phyloP scores from a whole-genome alignment of 2,888 invertebrate species.

The Pherbina coryleti region DNA sequence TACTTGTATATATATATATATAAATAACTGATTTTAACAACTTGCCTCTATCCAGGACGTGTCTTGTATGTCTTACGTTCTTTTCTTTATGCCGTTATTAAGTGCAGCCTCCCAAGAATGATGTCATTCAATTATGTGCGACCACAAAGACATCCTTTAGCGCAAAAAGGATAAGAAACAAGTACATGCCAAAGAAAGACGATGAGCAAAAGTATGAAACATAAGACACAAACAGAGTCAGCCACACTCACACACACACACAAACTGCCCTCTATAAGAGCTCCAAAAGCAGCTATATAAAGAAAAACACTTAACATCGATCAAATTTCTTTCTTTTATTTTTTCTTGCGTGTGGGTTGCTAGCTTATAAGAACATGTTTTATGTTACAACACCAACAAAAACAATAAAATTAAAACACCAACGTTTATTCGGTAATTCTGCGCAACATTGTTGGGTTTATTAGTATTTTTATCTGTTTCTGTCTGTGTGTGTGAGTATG shows the following conservation, averaged over 20 bases:
- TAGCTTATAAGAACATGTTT: neutral
- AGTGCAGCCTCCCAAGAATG: neutral
- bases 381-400: neutral
- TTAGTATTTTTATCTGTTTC: neutral
- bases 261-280: neutral
- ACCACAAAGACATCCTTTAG: slow-evolving; percentile 14
- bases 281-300: neutral
- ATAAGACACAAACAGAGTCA: neutral
- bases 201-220: neutral
- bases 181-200: neutral
- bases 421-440: too few species aligned
- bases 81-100: neutral
- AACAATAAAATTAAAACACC: neutral
- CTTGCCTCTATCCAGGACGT: neutral
- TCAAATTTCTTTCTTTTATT: neutral
- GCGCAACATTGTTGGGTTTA: neutral
- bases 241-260: neutral
- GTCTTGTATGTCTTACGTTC: neutral
- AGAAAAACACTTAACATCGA: slow-evolving; percentile 9
- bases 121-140: slow-evolving; percentile 20
- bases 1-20: too few species aligned
- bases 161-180: neutral
- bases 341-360: neutral
- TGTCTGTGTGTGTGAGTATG: neutral
- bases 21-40: too few species aligned